Evolutionary conservation across 2,888 invertebrate species (phyloP).

Genomic region (Abscondita cerata): DNA sequence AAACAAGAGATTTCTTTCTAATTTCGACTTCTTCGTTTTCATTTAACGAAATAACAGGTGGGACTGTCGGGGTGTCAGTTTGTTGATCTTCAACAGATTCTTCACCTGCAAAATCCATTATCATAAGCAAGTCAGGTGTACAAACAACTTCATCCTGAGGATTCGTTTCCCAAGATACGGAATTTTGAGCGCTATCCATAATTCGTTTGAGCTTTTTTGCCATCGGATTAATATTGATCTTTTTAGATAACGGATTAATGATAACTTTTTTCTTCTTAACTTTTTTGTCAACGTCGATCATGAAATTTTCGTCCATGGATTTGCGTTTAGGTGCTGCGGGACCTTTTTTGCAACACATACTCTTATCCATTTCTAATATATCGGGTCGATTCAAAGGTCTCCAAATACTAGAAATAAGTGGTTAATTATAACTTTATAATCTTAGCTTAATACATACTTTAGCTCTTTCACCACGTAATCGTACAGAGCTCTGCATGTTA

Average conservation of each 20-base stretch:
- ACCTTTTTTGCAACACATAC: neutral
- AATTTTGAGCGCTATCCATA: neutral
- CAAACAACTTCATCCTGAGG: constrained; percentile 66
- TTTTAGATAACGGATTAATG: neutral
- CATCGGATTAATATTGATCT: too few species aligned
- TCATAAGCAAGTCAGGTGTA: constrained; percentile 63
- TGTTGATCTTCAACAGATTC: constrained; percentile 10
- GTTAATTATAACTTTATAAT: too few species aligned
- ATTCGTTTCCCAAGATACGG: constrained; percentile 11
- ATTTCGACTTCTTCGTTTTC: too few species aligned
- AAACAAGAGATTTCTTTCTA: too few species aligned
- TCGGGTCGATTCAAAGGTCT: neutral
- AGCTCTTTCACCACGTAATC: constrained; percentile 71
- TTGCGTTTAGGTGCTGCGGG: neutral
- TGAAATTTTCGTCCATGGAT: neutral
- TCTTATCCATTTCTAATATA: neutral
- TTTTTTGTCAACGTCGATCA: neutral
- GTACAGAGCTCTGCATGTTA: constrained; percentile 75
- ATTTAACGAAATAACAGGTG: neutral
- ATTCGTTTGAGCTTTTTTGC: neutral
- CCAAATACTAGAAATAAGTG: neutral
- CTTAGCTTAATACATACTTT: constrained; percentile 61
- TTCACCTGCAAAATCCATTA: constrained; percentile 35
- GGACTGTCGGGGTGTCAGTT: neutral
- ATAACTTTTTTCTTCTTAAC: neutral